phyloP scores from a whole-genome alignment of 2,797 vertebrate species.

The Platalea minor region DNA sequence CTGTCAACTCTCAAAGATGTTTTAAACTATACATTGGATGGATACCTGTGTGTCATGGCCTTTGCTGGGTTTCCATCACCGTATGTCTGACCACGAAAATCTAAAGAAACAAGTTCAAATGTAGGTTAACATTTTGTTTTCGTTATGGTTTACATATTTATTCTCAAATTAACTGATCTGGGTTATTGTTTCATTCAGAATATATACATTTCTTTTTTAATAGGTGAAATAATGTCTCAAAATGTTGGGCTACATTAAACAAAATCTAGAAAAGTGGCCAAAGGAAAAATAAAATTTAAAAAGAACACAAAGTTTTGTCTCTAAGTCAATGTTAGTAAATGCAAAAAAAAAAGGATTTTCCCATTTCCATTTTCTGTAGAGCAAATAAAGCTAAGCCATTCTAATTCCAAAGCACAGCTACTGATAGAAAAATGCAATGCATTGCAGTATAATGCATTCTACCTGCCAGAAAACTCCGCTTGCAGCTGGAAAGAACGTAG shows the following conservation, averaged over 20 bases:
- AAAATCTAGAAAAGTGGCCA: background rate
- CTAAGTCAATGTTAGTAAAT: background rate
- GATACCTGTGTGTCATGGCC: slow-evolving; percentile 41
- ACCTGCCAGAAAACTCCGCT: background rate
- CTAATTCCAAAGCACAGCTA: background rate
- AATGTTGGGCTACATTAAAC: background rate
- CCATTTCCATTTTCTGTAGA: background rate
- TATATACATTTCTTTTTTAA: background rate
- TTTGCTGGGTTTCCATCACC: slow-evolving; percentile 19
- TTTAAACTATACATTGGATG: background rate
- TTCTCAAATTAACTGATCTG: background rate
- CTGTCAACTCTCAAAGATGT: background rate
- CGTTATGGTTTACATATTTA: background rate
- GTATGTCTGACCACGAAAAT: slow-evolving; percentile 9
- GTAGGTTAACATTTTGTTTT: background rate
- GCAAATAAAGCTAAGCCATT: background rate
- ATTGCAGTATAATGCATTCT: background rate
- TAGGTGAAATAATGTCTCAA: background rate
- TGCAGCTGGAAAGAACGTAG: background rate
- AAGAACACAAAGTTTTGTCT: background rate
- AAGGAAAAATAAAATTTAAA: background rate
- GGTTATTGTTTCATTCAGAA: background rate
- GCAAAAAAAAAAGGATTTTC: background rate
- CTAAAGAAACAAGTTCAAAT: slow-evolving; percentile 40
- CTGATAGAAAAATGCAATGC: background rate